Evolutionary conservation across 2,113 vertebrate genomes (phyloP), one percentile per base, ranked within the genome.

Genomic region (Clupea harengus): DNA sequence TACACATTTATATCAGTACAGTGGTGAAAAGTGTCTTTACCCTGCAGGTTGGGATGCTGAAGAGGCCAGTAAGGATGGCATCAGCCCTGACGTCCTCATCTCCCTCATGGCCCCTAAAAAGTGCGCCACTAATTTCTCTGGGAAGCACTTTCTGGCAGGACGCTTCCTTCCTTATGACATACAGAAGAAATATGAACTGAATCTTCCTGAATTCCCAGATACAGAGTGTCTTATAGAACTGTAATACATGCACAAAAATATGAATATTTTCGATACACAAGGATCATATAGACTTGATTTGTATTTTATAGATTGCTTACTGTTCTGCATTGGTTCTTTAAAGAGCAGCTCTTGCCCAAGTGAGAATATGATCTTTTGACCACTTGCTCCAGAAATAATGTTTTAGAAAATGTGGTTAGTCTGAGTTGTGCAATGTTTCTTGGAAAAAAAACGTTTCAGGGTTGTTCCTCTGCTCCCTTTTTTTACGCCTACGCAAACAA

Each of bases 151-250:
- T 72, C 94, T 99, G 90, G 98, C 97, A 0, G 97, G 98, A 49
- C 95, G 98, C 8, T 99, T 97, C 93, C 94, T 99, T 85, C 98
- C 98, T 0, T 96, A 97, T 39, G 98, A 99, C 22, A 93, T 99
- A 90, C 97, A 97, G 92, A 97, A 97, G 88, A 99, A 98, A 93
- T 99, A 97, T 0, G 96, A 97, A 84, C 95, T 99, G 82, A 95
- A 97, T 91, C 94, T 96, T 17, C 98, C 97, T 0, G 94, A 95
- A 2, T 99, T 96, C 89, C 91, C 96, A 0, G 97, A 96, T 92
- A 97, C 97, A 85, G 98, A 99, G 90, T 96, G 95, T 88, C 93
- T 99, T 88, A 94, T 97, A 91, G 93, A 96, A 82, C 93, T 98
- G 90, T 97, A 95, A 95, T 90, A 49, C 81, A 87, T 83, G 82